phyloP scores from a whole-genome alignment of 2,113 vertebrate genomes.

The Melanostigma gelatinosum region DNA sequence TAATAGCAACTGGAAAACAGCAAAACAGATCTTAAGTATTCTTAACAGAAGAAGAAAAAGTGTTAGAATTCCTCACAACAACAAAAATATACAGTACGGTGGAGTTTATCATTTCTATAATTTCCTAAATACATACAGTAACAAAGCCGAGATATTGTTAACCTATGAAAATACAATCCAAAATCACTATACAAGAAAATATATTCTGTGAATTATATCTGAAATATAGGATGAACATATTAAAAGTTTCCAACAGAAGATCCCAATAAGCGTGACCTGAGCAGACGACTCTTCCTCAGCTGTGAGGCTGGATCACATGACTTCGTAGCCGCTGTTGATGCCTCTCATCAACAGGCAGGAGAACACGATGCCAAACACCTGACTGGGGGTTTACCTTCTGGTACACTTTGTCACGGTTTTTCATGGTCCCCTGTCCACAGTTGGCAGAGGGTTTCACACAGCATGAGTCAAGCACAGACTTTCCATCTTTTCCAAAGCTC shows the following conservation, averaged over 20 bases:
- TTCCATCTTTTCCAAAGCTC: fast-evolving
- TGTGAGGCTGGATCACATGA: no score
- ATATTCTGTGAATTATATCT: no score
- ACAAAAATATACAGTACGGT: conserved; percentile 14
- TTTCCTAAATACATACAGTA: conserved; percentile 18
- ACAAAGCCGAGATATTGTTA: conserved; percentile 11
- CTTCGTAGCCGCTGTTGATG: no score
- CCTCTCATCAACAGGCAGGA: no score
- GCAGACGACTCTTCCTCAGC: no score
- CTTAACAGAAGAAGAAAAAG: conserved; percentile 15
- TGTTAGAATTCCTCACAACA: conserved; percentile 14
- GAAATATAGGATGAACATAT: no score
- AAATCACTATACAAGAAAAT: no score
- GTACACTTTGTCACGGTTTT: conserved; percentile 24
- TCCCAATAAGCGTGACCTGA: no score
- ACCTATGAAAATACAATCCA: conserved; percentile 42
- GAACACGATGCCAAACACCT: no score
- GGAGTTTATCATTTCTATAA: not conserved
- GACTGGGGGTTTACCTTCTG: conserved; percentile 71
- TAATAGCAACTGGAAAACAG: conserved; percentile 58
- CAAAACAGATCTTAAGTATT: conserved; percentile 1
- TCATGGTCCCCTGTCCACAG: conserved; percentile 77
- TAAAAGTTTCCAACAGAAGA: no score
- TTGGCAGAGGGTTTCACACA: conserved; percentile 58
- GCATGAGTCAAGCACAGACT: conserved; percentile 85